These are phyloP conservation scores for Yponomeuta malinellus DNA, from an alignment of 2,888 invertebrate genomes.

Conservation along the genomic window DNA sequence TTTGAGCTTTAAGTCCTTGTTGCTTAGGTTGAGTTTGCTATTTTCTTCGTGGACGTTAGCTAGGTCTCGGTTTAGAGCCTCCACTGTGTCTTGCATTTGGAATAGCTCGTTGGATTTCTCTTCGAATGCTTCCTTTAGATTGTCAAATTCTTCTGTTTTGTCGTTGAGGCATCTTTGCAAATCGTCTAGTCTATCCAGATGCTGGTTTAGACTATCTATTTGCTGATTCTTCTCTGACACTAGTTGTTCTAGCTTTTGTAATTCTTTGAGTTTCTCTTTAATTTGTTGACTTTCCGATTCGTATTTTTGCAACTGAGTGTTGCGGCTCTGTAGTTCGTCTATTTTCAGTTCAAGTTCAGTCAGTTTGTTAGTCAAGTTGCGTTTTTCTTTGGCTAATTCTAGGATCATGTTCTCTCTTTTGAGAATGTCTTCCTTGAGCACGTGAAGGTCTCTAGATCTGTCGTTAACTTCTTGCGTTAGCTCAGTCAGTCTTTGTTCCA, in stretches of 20 bases:
- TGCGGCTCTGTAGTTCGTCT: conserved; percentile 63
- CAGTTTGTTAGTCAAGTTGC: conserved; percentile 62
- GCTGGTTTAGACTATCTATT: conserved; percentile 68
- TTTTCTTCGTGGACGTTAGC: conserved; percentile 60
- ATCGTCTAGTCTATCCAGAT: conserved; percentile 64
- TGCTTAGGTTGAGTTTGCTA: conserved; percentile 45
- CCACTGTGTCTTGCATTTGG: conserved; percentile 54
- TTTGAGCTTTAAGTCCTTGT: conserved; percentile 55
- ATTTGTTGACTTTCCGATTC: conserved; percentile 65
- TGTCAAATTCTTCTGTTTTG: conserved; percentile 65
- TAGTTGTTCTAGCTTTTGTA: conserved; percentile 69
- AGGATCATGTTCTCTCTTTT: conserved; percentile 76
- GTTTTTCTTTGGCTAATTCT: conserved; percentile 75
- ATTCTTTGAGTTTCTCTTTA: conserved; percentile 61
- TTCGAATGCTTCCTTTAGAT: conserved; percentile 63
- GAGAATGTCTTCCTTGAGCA: conserved; percentile 73
- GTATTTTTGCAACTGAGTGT: conserved; percentile 48
- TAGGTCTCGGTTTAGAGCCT: conserved; percentile 51
- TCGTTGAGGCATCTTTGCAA: conserved; percentile 68
- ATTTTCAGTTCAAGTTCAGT: conserved; percentile 70
- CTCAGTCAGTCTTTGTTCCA: conserved; percentile 75
- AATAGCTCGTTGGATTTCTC: conserved; percentile 60
- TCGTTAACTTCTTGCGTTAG: conserved; percentile 72
- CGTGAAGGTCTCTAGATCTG: conserved; percentile 67
- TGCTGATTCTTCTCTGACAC: conserved; percentile 74